phyloP scores from a whole-genome alignment of 1,140 invertebrate genomes.

The Cotesia chilonis region DNA sequence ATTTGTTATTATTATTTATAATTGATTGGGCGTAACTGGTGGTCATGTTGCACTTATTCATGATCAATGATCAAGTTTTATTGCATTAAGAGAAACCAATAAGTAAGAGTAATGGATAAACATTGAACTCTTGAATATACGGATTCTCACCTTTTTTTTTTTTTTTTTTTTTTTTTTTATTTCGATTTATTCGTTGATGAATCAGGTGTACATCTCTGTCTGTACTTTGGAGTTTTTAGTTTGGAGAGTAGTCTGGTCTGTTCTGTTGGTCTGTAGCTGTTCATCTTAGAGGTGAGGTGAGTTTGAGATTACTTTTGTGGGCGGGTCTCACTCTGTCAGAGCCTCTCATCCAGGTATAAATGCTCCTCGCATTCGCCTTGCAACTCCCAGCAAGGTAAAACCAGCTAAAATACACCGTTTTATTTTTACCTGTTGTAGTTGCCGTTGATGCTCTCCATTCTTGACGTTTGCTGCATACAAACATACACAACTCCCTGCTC shows the following conservation, averaged over 20 bases:
- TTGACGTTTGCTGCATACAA: slow-evolving; percentile 26
- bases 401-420: not conserved
- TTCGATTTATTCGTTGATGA: slow-evolving; percentile 64
- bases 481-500: not conserved
- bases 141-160: slow-evolving; percentile 38
- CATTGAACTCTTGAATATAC: not conserved
- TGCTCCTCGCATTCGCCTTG: slow-evolving; percentile 37
- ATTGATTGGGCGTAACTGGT: slow-evolving; percentile 1
- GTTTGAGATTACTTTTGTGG: slow-evolving; percentile 66
- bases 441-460: slow-evolving; percentile 4
- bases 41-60: not conserved
- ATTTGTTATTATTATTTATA: slow-evolving; percentile 51
- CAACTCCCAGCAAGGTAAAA: slow-evolving; percentile 21
- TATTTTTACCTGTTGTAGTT: slow-evolving; percentile 12
- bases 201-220: slow-evolving; percentile 51
- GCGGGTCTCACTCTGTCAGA: slow-evolving; percentile 65
- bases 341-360: slow-evolving; percentile 44
- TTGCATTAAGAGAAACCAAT: slow-evolving; percentile 29
- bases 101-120: too few species aligned
- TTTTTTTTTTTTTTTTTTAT: slow-evolving; percentile 41
- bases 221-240: slow-evolving; percentile 22
- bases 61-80: not conserved
- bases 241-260: slow-evolving; percentile 30
- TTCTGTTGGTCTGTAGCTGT: slow-evolving; percentile 6
- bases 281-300: slow-evolving; percentile 38